A percentile compares a stretch with the other conserved stretches of the same genome.
phyloP scores from a whole-genome alignment of 2,113 vertebrate species.

The Malurus elegans region DNA sequence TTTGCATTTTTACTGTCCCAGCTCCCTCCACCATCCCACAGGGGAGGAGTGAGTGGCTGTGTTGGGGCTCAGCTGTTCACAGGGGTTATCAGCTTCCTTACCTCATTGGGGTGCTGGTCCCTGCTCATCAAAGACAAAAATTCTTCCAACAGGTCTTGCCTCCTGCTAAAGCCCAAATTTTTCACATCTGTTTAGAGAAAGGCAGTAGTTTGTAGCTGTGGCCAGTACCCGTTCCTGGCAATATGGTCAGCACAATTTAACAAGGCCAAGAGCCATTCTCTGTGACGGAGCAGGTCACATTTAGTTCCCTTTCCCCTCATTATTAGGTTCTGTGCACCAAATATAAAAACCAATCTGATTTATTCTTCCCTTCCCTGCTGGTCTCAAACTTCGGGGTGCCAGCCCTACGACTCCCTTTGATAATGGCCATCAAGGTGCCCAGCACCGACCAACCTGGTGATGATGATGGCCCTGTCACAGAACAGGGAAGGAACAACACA shows the following conservation, averaged over 20 bases:
- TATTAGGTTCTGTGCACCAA: not conserved
- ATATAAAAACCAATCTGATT: not conserved
- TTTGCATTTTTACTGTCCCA: not conserved
- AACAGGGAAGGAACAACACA: not conserved
- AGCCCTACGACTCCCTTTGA: not conserved
- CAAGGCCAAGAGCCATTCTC: not conserved
- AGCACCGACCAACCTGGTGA: rapidly evolving
- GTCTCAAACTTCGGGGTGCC: not conserved
- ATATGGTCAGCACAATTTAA: not conserved
- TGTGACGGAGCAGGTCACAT: rapidly evolving
- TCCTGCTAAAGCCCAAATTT: slow-evolving; percentile 73
- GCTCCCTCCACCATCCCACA: not conserved
- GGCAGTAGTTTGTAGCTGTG: not conserved
- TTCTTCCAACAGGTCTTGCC: slow-evolving; percentile 74
- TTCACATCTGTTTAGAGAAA: slow-evolving; percentile 75
- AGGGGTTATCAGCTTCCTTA: slow-evolving; percentile 21
- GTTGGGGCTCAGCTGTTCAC: not conserved
- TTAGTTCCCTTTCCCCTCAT: not conserved
- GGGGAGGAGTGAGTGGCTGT: rapidly evolving
- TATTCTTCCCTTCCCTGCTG: not conserved
- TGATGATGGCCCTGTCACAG: not conserved
- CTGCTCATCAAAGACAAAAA: slow-evolving; percentile 86
- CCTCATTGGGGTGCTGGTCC: slow-evolving; percentile 84
- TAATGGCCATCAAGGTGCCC: not conserved
- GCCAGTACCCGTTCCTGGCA: not conserved